Evolutionary conservation across 2,888 invertebrate genomes (phyloP).

Genomic region (Andricus curvator): DNA sequence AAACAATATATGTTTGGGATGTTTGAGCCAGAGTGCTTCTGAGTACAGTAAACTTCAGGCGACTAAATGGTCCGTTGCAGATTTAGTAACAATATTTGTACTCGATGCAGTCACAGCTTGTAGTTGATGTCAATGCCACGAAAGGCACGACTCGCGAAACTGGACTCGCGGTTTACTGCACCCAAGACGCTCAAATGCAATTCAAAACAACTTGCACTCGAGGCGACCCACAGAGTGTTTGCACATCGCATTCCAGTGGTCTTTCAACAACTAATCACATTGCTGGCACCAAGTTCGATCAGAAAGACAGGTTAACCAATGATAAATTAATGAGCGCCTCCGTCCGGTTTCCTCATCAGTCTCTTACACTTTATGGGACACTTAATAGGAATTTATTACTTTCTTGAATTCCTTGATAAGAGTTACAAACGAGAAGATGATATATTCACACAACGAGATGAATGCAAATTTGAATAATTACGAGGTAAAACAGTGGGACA

Average conservation of each 20-base stretch:
- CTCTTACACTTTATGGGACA: slow-evolving; percentile 18
- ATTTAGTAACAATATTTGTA: slow-evolving; percentile 20
- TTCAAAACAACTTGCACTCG: slow-evolving; percentile 12
- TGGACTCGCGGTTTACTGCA: slow-evolving; percentile 13
- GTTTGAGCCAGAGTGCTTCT: neutral
- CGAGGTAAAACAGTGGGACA: neutral
- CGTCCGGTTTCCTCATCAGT: slow-evolving; percentile 7
- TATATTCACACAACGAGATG: neutral
- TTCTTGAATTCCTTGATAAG: neutral
- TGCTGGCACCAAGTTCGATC: slow-evolving; percentile 12
- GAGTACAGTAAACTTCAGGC: neutral
- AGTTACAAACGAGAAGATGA: neutral
- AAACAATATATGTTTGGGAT: neutral
- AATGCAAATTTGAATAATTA: neutral
- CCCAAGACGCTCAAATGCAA: slow-evolving; percentile 8
- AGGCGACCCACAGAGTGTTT: slow-evolving; percentile 19
- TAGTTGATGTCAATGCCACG: slow-evolving; percentile 17
- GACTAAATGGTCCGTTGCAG: neutral
- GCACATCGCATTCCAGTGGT: slow-evolving; percentile 24
- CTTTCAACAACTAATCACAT: slow-evolving; percentile 33
- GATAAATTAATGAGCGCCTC: slow-evolving; percentile 6
- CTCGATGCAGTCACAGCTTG: slow-evolving; percentile 1
- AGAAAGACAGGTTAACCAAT: slow-evolving; percentile 23
- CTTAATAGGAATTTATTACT: neutral
- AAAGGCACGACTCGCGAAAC: slow-evolving; percentile 22